Base-by-base conservation (phyloP, 2,113 vertebrate species). In the Seriola quinqueradiata region DNA sequence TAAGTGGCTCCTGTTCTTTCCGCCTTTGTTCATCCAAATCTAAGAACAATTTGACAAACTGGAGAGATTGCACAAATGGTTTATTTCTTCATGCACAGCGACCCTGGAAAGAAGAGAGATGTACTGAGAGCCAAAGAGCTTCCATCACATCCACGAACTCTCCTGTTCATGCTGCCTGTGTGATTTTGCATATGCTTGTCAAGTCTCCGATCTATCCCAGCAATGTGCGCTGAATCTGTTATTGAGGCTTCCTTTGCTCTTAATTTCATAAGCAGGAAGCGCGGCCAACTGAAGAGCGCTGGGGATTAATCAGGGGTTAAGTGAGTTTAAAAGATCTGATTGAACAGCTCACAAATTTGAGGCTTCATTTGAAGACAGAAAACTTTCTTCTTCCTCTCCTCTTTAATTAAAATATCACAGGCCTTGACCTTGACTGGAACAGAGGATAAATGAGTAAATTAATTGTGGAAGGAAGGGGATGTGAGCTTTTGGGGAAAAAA, bases 251-350 rank as follows among this genome's bases (percentile, higher is more conserved):
- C 70, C 61, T 80, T 70, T 74, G 80, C 68, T 83, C 89, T 76
- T 88, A 82, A 89, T 94, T 91, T 94, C 89, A 92, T 93, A 92
- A 91, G 90, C 57, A 68, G 66, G 71, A 74, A 79, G 34, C 80
- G 55, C 60, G 50, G 57, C 69, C 68, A 82, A 72, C 73, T 81
- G 86, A 87, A 79, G 80, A 82, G 81, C 70, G 68, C 77, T 71
- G 73, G 78, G 89, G 89, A 92, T 94, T 93, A 89, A 94, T 89
- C 82, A 81, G 66, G 83, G 89, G 89, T 90, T 94, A 93, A 93
- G 88, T 89, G 89, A 93, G 90, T 94, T 93, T 91, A 95, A 93
- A 91, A 93, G 79, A 91, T 92, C 84, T 81, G 82, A 92, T 92
- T 89, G 89, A 92, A 86, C 79, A 59, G 84, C 65, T 79, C 89